phyloP scores from a whole-genome alignment of 2,113 vertebrate species.

The Spilogale gracilis region DNA sequence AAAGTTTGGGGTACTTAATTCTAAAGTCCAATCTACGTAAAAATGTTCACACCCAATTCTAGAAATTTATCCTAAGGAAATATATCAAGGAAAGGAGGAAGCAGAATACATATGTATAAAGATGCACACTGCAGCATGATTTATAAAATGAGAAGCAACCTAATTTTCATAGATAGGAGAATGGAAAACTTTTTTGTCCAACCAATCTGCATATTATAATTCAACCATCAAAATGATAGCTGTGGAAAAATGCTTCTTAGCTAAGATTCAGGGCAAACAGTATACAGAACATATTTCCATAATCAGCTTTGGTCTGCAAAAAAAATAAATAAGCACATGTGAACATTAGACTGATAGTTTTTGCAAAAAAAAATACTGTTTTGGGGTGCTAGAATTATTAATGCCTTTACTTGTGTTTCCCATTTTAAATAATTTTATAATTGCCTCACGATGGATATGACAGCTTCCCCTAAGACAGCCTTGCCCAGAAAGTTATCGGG shows the following conservation, averaged over 20 bases:
- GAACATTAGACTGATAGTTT: background rate
- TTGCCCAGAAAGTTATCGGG: background rate
- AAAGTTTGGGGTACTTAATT: background rate
- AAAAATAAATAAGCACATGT: too few species aligned
- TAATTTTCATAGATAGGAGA: background rate
- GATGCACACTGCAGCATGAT: background rate
- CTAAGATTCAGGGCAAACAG: background rate
- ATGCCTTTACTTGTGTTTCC: background rate
- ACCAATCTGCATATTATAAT: background rate
- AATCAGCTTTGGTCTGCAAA: background rate
- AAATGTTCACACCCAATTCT: background rate
- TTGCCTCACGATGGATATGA: background rate
- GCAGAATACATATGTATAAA: background rate
- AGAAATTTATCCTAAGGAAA: background rate
- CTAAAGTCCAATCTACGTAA: background rate
- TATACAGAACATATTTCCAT: background rate
- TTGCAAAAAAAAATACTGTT: background rate
- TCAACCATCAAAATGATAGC: constrained; percentile 18
- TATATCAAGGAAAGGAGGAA: background rate
- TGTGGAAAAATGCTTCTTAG: background rate
- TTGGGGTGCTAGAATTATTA: background rate
- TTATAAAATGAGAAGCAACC: constrained; percentile 35
- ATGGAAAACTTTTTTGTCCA: background rate
- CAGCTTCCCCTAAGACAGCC: background rate
- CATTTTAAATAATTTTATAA: background rate